phyloP scores from a whole-genome alignment of 2,113 vertebrate genomes.

The Lagopus muta region DNA sequence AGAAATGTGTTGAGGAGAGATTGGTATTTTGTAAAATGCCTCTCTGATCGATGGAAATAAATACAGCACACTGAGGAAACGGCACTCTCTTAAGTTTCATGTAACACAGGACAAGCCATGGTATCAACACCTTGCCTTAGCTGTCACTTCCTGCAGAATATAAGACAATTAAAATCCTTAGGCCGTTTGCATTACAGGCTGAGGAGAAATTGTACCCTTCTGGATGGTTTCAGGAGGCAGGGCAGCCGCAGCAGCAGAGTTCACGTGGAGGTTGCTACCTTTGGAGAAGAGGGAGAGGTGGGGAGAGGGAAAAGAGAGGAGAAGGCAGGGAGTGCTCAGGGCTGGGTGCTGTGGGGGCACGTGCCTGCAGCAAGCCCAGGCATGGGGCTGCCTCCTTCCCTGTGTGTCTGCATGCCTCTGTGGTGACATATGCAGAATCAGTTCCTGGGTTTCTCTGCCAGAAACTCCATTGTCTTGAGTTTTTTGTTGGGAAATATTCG shows the following conservation, averaged over 20 bases:
- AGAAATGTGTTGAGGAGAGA: neutral
- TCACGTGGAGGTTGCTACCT: neutral
- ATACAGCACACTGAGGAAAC: neutral
- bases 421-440: fast-evolving
- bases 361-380: neutral
- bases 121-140: neutral
- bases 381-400: neutral
- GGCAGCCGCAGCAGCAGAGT: neutral
- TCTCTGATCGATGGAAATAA: neutral
- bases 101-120: neutral
- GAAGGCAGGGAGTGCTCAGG: neutral
- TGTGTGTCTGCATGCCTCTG: neutral
- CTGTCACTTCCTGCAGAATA: neutral
- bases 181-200: fast-evolving
- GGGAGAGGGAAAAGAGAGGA: fast-evolving
- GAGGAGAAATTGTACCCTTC: neutral
- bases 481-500: neutral
- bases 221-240: neutral
- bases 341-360: neutral
- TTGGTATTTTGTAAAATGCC: neutral
- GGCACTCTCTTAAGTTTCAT: neutral
- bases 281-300: neutral
- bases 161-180: neutral
- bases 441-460: neutral
- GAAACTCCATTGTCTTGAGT: neutral